These are phyloP conservation scores for Andrena minutula DNA, from an alignment of 2,888 invertebrate species.

Conservation along the genomic window DNA sequence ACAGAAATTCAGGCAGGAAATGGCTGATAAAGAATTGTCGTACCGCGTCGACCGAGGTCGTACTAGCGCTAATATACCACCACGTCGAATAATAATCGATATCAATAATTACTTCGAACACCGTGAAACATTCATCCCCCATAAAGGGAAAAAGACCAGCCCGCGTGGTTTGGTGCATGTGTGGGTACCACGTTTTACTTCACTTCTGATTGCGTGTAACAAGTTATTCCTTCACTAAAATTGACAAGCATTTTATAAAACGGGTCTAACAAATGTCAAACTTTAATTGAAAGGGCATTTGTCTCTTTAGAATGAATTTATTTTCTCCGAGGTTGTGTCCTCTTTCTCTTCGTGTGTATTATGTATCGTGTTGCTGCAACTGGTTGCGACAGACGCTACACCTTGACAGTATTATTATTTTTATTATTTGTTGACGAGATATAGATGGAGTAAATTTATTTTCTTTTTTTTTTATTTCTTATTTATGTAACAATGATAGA, in stretches of 20 bases:
- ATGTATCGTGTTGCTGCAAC: background rate
- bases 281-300: background rate
- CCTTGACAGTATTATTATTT: no score
- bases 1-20: conserved; percentile 55
- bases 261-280: conserved; percentile 4
- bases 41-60: conserved; percentile 21
- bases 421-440: no score
- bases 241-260: conserved; percentile 23
- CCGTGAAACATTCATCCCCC: background rate
- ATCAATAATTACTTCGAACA: conserved; percentile 27
- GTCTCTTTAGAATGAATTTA: background rate
- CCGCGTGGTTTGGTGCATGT: background rate
- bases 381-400: no score
- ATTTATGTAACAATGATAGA: no score
- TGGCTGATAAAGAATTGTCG: conserved; percentile 54
- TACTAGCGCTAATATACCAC: conserved; percentile 3
- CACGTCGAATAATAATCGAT: conserved; percentile 39
- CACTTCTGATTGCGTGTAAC: conserved; percentile 3
- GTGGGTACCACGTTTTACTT: background rate
- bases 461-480: no score
- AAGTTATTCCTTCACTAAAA: conserved; percentile 8
- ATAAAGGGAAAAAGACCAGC: background rate
- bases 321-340: background rate
- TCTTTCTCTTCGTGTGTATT: background rate
- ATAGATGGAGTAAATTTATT: no score